Evolutionary conservation across 2,797 vertebrate species (phyloP), one percentile per base, ranked within the genome.

Genomic region (Dipus sagitta): DNA sequence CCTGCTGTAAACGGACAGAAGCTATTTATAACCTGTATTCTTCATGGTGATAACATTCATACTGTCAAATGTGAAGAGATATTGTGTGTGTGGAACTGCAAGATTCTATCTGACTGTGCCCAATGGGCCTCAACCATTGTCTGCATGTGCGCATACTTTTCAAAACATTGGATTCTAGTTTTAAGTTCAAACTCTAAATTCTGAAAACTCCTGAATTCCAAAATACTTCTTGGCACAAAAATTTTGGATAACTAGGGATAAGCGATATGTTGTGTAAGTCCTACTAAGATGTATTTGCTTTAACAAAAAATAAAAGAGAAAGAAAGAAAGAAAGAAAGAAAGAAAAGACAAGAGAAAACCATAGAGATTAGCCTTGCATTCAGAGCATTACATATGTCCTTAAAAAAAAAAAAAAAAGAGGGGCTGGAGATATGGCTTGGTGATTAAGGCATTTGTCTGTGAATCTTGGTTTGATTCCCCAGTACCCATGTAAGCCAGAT

Each of bases 171-270:
- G 83, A 91, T 64, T 28, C 70, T 11, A 85, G 52, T 52, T 86
- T 77, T 54, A 92, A 88, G 34, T 79, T 85, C 60, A 76, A 86
- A 94, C 64, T 75, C 60, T 42, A 82, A 62, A 71, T 42, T n/a
- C 58, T 58, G 9, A 67, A 75, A 87, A 81, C 76, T 52, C 32
- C 28, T n/a, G 12, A 78, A 71, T 88, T 87, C 47, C 23, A 80
- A 72, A 77, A 72, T 42, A 42, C 30, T 68, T 30, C 26, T 86
- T n/a, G 81, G 64, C 64, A 82, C 26, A 58, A 26, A 6, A 2
- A 13, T 58, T 70, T 42, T 84, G 83, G 34, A 58, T 60, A 38
- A 83, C 28, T 17, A 72, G 9, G 7, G 47, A 21, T 15, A 14
- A 23, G n/a, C 28, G 60, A 12, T 38, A 3, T 28, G 42, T 52